Conservation (phyloP, 1,140 invertebrate species). For the Frieseomelitta varia region DNA sequence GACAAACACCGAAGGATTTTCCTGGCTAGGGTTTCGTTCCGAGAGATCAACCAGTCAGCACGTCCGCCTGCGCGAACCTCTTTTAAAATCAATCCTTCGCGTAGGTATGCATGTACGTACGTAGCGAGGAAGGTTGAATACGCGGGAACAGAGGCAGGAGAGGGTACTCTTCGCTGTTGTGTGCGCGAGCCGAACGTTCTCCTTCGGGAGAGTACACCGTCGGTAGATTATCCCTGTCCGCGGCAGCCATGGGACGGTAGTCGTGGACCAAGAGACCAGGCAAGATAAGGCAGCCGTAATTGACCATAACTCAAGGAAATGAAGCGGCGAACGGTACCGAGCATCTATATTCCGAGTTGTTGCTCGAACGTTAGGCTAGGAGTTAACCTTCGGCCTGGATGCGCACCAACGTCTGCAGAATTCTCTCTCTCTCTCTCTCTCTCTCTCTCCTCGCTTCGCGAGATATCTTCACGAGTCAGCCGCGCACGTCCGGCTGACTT, state of each 20-base stretch:
- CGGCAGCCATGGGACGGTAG: slow-evolving; percentile 52
- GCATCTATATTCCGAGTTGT: slow-evolving; percentile 64
- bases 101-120: not conserved
- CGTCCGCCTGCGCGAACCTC: not conserved
- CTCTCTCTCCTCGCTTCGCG: not conserved
- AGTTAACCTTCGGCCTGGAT: slow-evolving; percentile 70
- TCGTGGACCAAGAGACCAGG: slow-evolving; percentile 52
- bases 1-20: not conserved
- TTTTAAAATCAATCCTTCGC: not conserved
- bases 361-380: slow-evolving; percentile 59
- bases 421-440: not conserved
- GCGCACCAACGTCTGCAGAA: slow-evolving; percentile 31
- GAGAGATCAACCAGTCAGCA: not conserved
- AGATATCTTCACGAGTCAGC: not conserved
- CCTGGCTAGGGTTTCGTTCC: not conserved
- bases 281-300: slow-evolving; percentile 69
- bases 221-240: slow-evolving; percentile 59
- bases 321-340: slow-evolving; percentile 72
- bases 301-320: slow-evolving; percentile 75
- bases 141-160: slow-evolving; percentile 42
- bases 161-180: slow-evolving; percentile 28
- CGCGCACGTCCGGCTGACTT: not conserved
- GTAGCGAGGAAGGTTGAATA: not conserved
- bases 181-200: slow-evolving; percentile 42
- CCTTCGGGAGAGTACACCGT: slow-evolving; percentile 46